Conservation (phyloP, 2,888 invertebrate genomes). For the Tetragonula carbonaria region DNA sequence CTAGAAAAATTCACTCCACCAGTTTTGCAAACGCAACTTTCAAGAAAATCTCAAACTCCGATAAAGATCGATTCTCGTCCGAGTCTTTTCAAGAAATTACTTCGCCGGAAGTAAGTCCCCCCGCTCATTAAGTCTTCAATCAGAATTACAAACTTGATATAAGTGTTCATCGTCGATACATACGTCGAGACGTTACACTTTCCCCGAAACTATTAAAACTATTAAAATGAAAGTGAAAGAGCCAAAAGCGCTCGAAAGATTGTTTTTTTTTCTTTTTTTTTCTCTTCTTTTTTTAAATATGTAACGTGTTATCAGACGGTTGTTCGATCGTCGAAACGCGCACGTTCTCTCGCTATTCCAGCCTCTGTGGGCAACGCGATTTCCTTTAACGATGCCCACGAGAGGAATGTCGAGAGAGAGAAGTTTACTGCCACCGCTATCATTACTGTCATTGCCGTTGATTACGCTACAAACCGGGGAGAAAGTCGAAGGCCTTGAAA, state of each 20-base stretch:
- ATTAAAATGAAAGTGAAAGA: constrained; percentile 1
- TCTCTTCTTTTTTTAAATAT: too few relatives aligned
- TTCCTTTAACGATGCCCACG: constrained; percentile 38
- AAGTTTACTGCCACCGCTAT: constrained; percentile 52
- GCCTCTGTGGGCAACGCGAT: constrained; percentile 22
- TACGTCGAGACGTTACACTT: background rate
- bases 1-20: too few relatives aligned
- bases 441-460: constrained; percentile 57
- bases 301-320: background rate
- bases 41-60: background rate
- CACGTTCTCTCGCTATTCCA: constrained; percentile 40
- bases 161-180: background rate
- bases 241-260: background rate
- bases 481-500: constrained; percentile 52
- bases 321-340: constrained; percentile 5
- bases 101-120: background rate
- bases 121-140: background rate
- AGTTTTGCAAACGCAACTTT: too few relatives aligned
- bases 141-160: background rate
- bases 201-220: background rate
- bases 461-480: constrained; percentile 44
- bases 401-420: constrained; percentile 36
- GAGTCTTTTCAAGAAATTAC: background rate
- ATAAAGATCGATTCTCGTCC: background rate
- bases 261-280: too few relatives aligned